Conservation (phyloP, 2,797 vertebrate species). For the Bovichtus diacanthus region DNA sequence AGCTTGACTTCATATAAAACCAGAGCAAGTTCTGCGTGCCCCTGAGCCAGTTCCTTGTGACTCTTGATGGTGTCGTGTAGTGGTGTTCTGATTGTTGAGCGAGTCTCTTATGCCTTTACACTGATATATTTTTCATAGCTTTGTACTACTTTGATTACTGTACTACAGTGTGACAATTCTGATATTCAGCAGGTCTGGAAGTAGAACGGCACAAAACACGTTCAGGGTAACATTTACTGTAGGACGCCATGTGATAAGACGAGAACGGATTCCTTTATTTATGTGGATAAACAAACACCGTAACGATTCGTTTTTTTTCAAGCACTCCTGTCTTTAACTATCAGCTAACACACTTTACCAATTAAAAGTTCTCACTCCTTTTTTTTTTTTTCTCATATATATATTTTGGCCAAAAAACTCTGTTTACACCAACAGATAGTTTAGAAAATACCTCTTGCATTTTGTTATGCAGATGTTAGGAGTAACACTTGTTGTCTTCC, state of each 20-base stretch:
- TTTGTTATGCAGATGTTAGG: constrained; percentile 34
- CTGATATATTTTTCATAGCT: constrained; percentile 84
- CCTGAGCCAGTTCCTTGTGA: constrained; percentile 64
- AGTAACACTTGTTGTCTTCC: constrained; percentile 23
- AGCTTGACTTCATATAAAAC: not conserved
- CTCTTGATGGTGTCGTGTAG: constrained; percentile 72
- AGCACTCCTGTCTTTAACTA: constrained; percentile 54
- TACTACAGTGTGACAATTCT: constrained; percentile 76
- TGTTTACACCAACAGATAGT: constrained; percentile 25
- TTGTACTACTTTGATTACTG: constrained; percentile 82
- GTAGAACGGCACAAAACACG: constrained; percentile 75
- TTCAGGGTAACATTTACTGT: constrained; percentile 71
- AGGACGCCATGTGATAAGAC: constrained; percentile 45
- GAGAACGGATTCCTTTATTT: constrained; percentile 43
- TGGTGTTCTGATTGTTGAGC: constrained; percentile 79
- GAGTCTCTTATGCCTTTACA: constrained; percentile 81
- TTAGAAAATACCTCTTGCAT: constrained; percentile 22
- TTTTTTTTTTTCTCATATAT: too few species aligned
- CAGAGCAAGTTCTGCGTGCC: constrained; percentile 8
- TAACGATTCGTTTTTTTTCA: constrained; percentile 36
- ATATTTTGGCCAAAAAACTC: constrained; percentile 43
- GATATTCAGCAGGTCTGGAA: constrained; percentile 87
- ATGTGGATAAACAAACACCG: constrained; percentile 25
- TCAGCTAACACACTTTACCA: constrained; percentile 22
- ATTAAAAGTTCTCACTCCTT: constrained; percentile 26